Conservation (phyloP, 2,113 vertebrate species). For the Siphamia tubifer region DNA sequence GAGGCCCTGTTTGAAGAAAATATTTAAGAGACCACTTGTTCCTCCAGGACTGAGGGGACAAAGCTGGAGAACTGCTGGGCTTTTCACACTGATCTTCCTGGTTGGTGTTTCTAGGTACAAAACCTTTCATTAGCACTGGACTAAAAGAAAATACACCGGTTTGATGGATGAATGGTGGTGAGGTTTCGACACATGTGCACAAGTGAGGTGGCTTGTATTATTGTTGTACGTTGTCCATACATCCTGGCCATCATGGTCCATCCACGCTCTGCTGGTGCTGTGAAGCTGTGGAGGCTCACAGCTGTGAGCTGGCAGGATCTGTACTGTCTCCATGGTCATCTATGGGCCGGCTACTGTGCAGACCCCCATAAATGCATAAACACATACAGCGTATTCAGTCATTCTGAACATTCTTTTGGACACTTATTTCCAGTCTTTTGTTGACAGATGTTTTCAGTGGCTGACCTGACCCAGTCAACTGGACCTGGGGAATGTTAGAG, state of each 20-base stretch:
- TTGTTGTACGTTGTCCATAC: slow-evolving; percentile 40
- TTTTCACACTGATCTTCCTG: slow-evolving; percentile 43
- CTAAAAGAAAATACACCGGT: slow-evolving; percentile 28
- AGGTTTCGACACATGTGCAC: slow-evolving; percentile 5
- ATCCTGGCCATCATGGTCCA: slow-evolving; percentile 53
- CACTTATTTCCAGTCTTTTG: neutral
- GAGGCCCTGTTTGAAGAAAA: slow-evolving; percentile 31
- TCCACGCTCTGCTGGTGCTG: slow-evolving; percentile 52
- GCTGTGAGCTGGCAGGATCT: slow-evolving; percentile 22
- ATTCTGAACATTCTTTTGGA: neutral
- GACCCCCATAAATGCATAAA: slow-evolving; percentile 4
- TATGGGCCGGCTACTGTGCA: neutral
- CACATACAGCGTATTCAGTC: neutral
- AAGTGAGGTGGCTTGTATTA: slow-evolving; percentile 23
- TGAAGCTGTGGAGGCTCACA: slow-evolving; percentile 33
- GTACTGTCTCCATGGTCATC: neutral
- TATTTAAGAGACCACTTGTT: slow-evolving; percentile 53
- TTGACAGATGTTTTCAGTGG: neutral
- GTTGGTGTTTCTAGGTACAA: slow-evolving; percentile 18
- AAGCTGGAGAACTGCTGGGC: slow-evolving; percentile 37
- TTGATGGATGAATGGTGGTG: slow-evolving; percentile 18
- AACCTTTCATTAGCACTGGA: slow-evolving; percentile 58
- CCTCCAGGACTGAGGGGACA: slow-evolving; percentile 37
- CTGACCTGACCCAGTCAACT: neutral
- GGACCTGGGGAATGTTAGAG: neutral